A percentile compares a stretch with the other conserved stretches of the same genome.
Evolutionary conservation across 2,888 invertebrate genomes (phyloP).

Genomic region (Drosophila pseudotalamancana): DNA sequence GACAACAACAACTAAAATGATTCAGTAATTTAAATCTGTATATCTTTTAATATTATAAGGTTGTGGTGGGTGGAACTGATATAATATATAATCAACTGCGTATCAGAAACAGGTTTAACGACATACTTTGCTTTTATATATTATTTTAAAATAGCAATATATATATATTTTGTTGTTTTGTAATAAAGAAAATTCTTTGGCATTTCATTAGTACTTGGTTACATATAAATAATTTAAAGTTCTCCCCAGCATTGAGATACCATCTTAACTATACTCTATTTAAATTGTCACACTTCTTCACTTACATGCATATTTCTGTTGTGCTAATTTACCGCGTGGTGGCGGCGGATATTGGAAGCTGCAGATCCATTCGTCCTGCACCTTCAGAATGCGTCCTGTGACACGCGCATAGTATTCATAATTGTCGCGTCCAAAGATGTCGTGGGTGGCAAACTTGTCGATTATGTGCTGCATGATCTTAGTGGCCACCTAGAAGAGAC

Average conservation of each 20-base stretch:
- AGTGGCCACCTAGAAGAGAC: conserved; percentile 91
- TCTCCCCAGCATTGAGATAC: no score
- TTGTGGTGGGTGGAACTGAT: background rate
- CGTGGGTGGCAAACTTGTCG: conserved; percentile 97
- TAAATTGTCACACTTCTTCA: conserved; percentile 26
- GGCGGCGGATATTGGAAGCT: conserved; percentile 95
- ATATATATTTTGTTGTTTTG: no score
- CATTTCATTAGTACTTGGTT: no score
- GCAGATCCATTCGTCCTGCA: conserved; percentile 98
- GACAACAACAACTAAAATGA: no score
- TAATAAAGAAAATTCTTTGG: no score
- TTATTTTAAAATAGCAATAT: background rate
- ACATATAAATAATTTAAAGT: no score
- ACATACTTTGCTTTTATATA: background rate
- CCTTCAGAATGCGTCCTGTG: conserved; percentile 95
- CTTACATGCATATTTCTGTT: conserved; percentile 89
- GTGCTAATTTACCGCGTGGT: conserved; percentile 87
- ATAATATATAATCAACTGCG: background rate
- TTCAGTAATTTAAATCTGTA: background rate
- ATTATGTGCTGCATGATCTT: conserved; percentile 98
- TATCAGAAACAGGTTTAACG: conserved; percentile 12
- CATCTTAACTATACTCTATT: no score
- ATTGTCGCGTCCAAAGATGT: conserved; percentile 96
- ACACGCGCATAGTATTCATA: conserved; percentile 98
- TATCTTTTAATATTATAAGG: background rate